Evolutionary conservation across 1,140 invertebrate species (phyloP), one percentile per base, ranked within the genome.

Genomic region (Atta cephalotes): DNA sequence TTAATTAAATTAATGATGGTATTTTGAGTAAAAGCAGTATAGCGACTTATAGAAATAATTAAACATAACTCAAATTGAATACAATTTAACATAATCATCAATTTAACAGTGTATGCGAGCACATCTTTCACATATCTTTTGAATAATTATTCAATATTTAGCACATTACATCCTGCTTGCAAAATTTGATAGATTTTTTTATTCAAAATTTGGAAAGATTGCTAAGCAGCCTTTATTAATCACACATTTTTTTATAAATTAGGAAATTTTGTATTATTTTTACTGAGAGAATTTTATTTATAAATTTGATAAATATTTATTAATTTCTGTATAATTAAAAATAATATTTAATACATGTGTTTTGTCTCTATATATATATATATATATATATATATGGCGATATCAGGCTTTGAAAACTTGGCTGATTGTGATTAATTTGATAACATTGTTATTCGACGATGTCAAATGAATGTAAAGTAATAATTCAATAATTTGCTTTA

Each of bases 401-500:
- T 7, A 28, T 53, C 14, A 53, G 7, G 12, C 53, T 31, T 53
- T 3, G 25, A 31, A 72, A 31, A 72, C 10, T 16, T 51, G 2
- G 18, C 9, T 66, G 31, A 35, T 35, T 35, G 31, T 35, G 16
- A 31, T 12, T 77, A 39, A 77, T 60, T 77, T 45, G 16, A 62
- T 45, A 45, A 77, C 7, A n/a, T 76, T 53, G 18, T 25, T 1
- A 6, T 58, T 56, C 14, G 16, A 28, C 25, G 18, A 65, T 10
- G 14, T 51, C 21, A 16, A 51, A 70, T 49, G 49, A 51, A 70
- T 51, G 18, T n/a, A 2, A 6, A 76, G 5, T 60, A 45, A 45
- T 62, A 39, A 25, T 62, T 39, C n/a, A 53, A n/a, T 60, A 60
- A 76, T 60, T 31, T 76, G 35, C 16, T 68, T 80, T 21, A 39